A percentile compares a stretch with the other conserved stretches of the same genome.
These are phyloP conservation scores for Zoanthus sansibaricus DNA, from an alignment of 92 coral and sea anemone genomes.

Conservation along the genomic window DNA sequence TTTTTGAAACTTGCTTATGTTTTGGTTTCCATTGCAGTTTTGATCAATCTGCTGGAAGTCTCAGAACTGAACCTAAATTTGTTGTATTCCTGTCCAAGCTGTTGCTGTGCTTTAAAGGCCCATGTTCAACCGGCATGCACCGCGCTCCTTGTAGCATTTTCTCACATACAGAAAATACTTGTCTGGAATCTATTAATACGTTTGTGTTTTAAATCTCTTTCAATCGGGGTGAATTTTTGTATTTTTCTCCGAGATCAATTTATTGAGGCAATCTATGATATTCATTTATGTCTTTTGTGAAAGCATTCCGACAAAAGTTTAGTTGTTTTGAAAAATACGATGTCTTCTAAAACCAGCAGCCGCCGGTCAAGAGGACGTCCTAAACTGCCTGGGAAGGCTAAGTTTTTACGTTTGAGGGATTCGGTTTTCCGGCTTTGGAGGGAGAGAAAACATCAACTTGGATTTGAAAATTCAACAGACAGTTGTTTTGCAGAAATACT, in stretches of 20 bases:
- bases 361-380: background rate
- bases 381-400: conserved; percentile 14
- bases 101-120: conserved; percentile 43
- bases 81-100: conserved; percentile 58
- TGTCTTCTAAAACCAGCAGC: background rate
- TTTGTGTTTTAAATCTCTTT: background rate
- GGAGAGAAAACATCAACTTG: background rate
- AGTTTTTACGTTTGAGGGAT: background rate
- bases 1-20: conserved; percentile 7
- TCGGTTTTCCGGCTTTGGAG: conserved; percentile 10
- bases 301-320: background rate
- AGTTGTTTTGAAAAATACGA: background rate
- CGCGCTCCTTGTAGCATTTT: background rate
- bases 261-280: background rate
- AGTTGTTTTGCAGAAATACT: background rate
- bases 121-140: background rate
- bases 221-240: background rate
- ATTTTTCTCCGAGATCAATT: background rate
- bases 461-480: background rate
- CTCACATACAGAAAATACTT: background rate
- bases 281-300: background rate
- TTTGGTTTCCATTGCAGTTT: conserved; percentile 43
- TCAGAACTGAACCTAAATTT: conserved; percentile 65
- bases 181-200: background rate
- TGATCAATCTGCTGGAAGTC: conserved; percentile 48